Conservation (phyloP, 2,888 invertebrate species). For the Lepidochrysops patricia region DNA sequence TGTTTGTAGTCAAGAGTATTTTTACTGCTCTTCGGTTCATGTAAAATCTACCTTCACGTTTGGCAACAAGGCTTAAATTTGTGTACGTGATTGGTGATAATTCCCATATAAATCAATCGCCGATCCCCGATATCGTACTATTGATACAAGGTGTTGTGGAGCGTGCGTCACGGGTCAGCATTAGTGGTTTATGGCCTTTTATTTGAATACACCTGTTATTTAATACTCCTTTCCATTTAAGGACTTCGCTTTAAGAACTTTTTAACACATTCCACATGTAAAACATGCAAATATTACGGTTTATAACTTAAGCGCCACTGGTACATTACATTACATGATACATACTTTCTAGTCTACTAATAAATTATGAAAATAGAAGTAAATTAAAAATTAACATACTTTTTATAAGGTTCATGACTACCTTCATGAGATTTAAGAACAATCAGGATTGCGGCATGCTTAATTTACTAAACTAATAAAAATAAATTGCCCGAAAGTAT, state of each 20-base stretch:
- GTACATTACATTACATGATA: no score
- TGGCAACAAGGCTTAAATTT: neutral
- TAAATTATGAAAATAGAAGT: no score
- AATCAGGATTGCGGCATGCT: no score
- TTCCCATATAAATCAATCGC: conserved; percentile 54
- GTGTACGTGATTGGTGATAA: conserved; percentile 21
- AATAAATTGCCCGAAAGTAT: no score
- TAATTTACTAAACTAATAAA: no score
- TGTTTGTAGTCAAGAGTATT: neutral
- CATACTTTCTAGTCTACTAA: no score
- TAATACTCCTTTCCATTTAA: neutral
- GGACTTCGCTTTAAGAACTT: neutral
- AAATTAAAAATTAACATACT: no score
- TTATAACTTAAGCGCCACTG: neutral
- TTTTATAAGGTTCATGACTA: no score
- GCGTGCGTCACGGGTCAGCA: conserved; percentile 35
- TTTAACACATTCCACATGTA: neutral
- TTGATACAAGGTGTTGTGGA: conserved; percentile 45
- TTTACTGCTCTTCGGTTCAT: neutral
- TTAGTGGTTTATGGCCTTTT: conserved; percentile 24
- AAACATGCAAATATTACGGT: neutral
- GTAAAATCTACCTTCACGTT: conserved; percentile 2
- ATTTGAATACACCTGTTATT: conserved; percentile 22
- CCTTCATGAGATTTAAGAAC: no score
- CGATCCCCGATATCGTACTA: conserved; percentile 43